Base-by-base conservation (phyloP, 2,888 invertebrate genomes). In the Meta bourneti region DNA sequence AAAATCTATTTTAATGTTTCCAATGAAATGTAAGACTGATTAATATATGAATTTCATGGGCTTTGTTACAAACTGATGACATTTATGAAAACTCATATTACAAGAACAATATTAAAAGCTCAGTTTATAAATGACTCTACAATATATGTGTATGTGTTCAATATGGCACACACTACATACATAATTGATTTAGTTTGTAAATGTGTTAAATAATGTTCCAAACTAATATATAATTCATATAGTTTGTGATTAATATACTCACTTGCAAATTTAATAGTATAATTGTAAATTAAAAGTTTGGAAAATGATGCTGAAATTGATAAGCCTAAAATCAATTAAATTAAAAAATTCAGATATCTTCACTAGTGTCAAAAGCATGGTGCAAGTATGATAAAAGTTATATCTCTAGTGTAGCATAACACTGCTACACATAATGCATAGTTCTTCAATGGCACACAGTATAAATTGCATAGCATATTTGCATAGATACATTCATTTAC, bases 391-490 rank as follows among this genome's bases (percentile, higher is more conserved):
- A 34, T 34, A 34, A 61, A 61, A 16, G 61, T 61, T 9, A 61
- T 5, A 61, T 61, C 16, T 61, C 34, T 9, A 61, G 61, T 61
- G 61, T 61, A 61, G 11, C 34, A 34, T 61, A 11, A 61, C 61
- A 61, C 61, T 61, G 34, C 54, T 84, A 74, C 54, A 11, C 49
- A n/a, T 75, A 54, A 84, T 54, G 54, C 54, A 75, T 19, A 74
- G 52, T 48, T 84, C 54, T 51, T 61, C 61, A 52, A 84, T 84
- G 84, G 84, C 84, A 84, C 81, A 48, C 75, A 84, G 48, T 34
- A 51, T 72, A 34, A 75, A 34, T 84, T 84, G 84, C 84, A 84
- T 84, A 84, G 74, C 52, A 61, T 13, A 51, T 74, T 84, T 84
- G 84, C 84, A 84, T 84, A 84, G 84, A 74, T 84, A 49, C 54